Conservation (phyloP, 2,888 invertebrate genomes). For the Drosophila sordidapex region DNA sequence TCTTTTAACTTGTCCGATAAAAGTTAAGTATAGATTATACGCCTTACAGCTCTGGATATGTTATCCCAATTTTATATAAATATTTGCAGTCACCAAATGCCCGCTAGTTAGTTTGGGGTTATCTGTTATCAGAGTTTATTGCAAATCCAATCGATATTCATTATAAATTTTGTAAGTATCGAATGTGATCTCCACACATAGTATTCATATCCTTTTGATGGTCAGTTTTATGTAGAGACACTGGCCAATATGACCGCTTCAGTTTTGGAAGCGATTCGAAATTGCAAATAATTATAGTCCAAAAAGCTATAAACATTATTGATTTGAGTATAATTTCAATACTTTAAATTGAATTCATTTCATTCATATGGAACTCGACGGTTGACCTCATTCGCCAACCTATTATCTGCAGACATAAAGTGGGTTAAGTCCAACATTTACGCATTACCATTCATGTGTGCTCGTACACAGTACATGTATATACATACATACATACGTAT, state of each 20-base stretch:
- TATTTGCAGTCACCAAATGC: not conserved
- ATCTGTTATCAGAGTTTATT: not conserved
- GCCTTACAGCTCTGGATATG: not conserved
- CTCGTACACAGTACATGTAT: not conserved
- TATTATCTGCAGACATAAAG: not conserved
- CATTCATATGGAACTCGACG: not conserved
- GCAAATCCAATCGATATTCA: not conserved
- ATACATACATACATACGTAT: not conserved
- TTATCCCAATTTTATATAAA: not conserved
- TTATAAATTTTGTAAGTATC: not conserved
- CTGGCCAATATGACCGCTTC: not conserved
- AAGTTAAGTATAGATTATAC: not conserved
- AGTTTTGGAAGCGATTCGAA: not conserved
- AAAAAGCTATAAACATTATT: not conserved
- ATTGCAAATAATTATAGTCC: not conserved
- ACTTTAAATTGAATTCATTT: not conserved
- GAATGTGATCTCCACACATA: not conserved
- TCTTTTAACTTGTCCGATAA: not conserved
- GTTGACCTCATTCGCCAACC: not conserved
- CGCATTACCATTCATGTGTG: slow-evolving; percentile 31
- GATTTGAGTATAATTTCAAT: not conserved
- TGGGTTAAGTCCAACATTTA: slow-evolving; percentile 19
- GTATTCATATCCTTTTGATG: not conserved
- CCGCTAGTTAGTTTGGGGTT: not conserved
- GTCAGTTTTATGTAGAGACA: not conserved